These are phyloP conservation scores for Nycticorax nycticorax DNA, from an alignment of 2,113 vertebrate species.

Conservation along the genomic window DNA sequence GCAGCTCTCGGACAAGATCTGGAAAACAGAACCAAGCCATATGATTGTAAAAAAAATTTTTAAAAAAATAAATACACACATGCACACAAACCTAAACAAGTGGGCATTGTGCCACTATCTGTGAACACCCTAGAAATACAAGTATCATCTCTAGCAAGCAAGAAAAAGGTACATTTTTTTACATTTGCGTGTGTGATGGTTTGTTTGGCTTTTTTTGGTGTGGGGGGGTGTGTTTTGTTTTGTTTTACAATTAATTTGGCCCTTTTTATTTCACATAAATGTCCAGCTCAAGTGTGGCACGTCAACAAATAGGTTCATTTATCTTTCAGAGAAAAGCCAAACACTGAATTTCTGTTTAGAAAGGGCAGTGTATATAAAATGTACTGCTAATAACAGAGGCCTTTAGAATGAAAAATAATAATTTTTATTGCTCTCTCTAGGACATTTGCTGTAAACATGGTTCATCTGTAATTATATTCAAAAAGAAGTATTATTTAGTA, in stretches of 20 bases:
- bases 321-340: slow-evolving; percentile 73
- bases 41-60: slow-evolving; percentile 66
- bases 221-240: neutral
- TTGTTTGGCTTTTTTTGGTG: neutral
- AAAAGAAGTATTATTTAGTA: slow-evolving; percentile 53
- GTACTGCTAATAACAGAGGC: slow-evolving; percentile 69
- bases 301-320: slow-evolving; percentile 77
- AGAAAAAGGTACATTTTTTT: slow-evolving; percentile 59
- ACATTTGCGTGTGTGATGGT: slow-evolving; percentile 31
- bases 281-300: slow-evolving; percentile 72
- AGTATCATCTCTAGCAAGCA: slow-evolving; percentile 37
- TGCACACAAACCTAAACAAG: slow-evolving; percentile 16
- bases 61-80: neutral
- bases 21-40: slow-evolving; percentile 77
- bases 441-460: slow-evolving; percentile 64
- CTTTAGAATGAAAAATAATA: slow-evolving; percentile 74
- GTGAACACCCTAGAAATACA: slow-evolving; percentile 66
- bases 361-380: slow-evolving; percentile 62
- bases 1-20: slow-evolving; percentile 74
- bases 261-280: slow-evolving; percentile 77
- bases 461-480: slow-evolving; percentile 68
- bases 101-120: slow-evolving; percentile 63
- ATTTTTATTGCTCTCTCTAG: slow-evolving; percentile 70
- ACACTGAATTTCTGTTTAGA: slow-evolving; percentile 68
- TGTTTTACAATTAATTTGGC: slow-evolving; percentile 73